phyloP scores from a whole-genome alignment of 2,888 invertebrate genomes.

The Cryptocephalus primarius region DNA sequence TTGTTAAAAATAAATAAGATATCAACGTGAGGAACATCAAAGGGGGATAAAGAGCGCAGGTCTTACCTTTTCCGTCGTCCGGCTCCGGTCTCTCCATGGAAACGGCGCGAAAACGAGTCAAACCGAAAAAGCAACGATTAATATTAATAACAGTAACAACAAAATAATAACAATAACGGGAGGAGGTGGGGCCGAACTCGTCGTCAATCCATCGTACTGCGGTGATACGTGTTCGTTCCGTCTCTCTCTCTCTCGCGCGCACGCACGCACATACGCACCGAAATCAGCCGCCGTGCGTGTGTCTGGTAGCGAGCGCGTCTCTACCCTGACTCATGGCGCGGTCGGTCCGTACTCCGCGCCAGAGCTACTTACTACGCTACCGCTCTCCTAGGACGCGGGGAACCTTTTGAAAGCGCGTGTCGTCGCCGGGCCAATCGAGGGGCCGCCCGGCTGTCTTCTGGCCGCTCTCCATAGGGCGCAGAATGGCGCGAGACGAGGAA shows the following conservation, averaged over 20 bases:
- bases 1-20: no score
- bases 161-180: slow-evolving; percentile 7
- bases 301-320: no score
- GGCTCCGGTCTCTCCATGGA: slow-evolving; percentile 24
- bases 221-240: no score
- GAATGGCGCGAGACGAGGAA: background rate
- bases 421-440: background rate
- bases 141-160: slow-evolving; percentile 5
- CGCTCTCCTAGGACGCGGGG: slow-evolving; percentile 16
- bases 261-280: no score
- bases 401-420: background rate
- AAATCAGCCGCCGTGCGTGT: no score
- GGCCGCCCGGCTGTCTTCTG: no score
- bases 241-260: no score
- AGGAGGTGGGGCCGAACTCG: background rate
- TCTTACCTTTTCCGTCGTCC: slow-evolving; percentile 28
- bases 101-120: slow-evolving; percentile 6
- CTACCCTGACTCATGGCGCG: no score
- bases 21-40: no score
- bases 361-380: slow-evolving; percentile 27
- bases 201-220: background rate
- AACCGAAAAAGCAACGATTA: slow-evolving; percentile 9
- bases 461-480: slow-evolving; percentile 3
- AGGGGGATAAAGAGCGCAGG: background rate
- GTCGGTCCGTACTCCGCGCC: slow-evolving; percentile 12